Evolutionary conservation across 2,113 vertebrate genomes (phyloP), one percentile per base, ranked within the genome.

Genomic region (Corythaeola cristata): DNA sequence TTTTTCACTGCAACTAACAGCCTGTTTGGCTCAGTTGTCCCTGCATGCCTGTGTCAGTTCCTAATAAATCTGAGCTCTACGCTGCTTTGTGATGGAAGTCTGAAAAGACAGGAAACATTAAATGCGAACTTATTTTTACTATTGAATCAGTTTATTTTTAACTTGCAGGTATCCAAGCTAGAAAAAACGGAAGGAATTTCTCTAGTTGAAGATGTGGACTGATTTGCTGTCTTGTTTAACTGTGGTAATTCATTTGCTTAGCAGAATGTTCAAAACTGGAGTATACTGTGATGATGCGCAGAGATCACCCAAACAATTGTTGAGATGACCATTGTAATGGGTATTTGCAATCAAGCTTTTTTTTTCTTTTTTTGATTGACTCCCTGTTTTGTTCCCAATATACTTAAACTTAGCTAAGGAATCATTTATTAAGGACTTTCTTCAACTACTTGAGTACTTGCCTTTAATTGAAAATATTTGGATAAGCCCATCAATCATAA

Each of bases 101-200:
- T 88, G 85, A 84, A 78, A 62, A 49, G 72, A 67, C 17, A 39
- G 22, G 69, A 63, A n/a, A 47, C 5, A 10, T 80, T 39, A 53
- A 75, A 60, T 56, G 26, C 35, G 49, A 90, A 53, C 15, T 75
- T 55, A 24, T 45, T 94, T 79, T 85, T 77, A n/a, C 8, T 53
- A 9, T 28, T 91, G 49, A 90, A 50, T 72, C 27, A 4, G 6
- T 91, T 92, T 41, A 26, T 59, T 93, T 89, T 95, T 85, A 35
- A 59, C 27, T 90, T 98, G 49, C 91, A 98, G 98, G 97, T 98
- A 58, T 93, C 95, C 39, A 72, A 79, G 44, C 78, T 98, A 63
- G 97, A 97, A 92, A 35, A 92, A 64, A 85, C 93, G 24, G 88
- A 91, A 90, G 94, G 47, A 47, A 47, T 72, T 55, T 73, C 92